phyloP scores from a whole-genome alignment of 1,140 invertebrate genomes.

The Elysia chlorotica region DNA sequence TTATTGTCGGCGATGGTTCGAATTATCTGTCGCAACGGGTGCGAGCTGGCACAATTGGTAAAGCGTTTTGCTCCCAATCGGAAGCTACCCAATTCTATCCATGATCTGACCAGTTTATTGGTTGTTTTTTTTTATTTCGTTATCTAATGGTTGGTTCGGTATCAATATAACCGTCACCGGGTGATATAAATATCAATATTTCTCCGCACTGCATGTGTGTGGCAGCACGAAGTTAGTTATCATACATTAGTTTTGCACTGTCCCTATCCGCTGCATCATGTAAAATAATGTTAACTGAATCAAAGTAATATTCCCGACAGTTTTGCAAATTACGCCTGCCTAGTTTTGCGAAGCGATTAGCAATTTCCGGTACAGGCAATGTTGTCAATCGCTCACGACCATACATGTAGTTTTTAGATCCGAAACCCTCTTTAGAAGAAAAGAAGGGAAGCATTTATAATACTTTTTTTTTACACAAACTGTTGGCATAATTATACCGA shows the following conservation, averaged over 20 bases:
- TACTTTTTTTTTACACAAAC: no score
- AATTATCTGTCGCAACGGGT: no score
- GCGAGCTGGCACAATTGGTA: no score
- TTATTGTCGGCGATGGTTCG: no score
- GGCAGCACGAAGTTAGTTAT: neutral
- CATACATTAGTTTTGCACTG: neutral
- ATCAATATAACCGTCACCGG: neutral
- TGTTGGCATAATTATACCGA: neutral
- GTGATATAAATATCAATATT: neutral
- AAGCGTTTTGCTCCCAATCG: no score
- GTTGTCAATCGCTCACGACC: neutral
- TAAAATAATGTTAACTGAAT: no score
- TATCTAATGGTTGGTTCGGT: neutral
- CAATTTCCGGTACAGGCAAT: neutral
- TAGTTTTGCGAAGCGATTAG: no score
- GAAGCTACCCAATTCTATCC: constrained; percentile 77
- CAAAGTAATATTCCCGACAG: no score
- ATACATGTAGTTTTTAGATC: neutral
- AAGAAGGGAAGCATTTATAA: no score
- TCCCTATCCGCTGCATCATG: neutral
- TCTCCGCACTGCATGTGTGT: neutral
- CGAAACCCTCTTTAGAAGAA: neutral
- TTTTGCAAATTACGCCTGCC: no score
- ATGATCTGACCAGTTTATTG: constrained; percentile 13
- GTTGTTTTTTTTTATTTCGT: no score